phyloP scores from a whole-genome alignment of 2,797 vertebrate species.

The Dendrocincla tyrannina region DNA sequence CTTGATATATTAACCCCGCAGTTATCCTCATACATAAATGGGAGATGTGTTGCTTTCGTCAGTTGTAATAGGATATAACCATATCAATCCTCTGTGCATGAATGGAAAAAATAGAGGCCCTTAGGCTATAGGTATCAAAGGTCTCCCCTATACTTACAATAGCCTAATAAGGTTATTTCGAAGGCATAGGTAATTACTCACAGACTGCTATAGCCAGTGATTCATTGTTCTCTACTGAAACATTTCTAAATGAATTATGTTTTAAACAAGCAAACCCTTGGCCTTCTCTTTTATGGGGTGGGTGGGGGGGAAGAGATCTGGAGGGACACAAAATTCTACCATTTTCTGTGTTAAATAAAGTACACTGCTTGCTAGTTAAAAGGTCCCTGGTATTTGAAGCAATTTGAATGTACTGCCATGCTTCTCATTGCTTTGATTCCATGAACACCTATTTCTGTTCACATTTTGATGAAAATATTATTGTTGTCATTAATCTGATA shows the following conservation, averaged over 20 bases:
- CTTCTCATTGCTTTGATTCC: background rate
- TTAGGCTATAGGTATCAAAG: slow-evolving; percentile 47
- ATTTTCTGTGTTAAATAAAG: slow-evolving; percentile 15
- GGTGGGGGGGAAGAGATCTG: background rate
- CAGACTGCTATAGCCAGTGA: slow-evolving; percentile 7
- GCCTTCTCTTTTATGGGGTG: background rate
- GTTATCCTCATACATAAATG: slow-evolving; percentile 48
- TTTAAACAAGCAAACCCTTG: slow-evolving; percentile 57
- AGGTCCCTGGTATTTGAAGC: background rate
- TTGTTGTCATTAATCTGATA: slow-evolving; percentile 70
- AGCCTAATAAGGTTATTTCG: slow-evolving; percentile 62
- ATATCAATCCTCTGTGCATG: slow-evolving; percentile 46
- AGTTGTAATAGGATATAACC: slow-evolving; percentile 37
- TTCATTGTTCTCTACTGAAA: slow-evolving; percentile 49
- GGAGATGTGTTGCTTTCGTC: slow-evolving; percentile 60
- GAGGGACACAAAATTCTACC: background rate
- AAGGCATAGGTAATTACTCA: slow-evolving; percentile 54
- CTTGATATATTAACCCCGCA: slow-evolving; percentile 51
- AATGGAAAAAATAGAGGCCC: slow-evolving; percentile 49
- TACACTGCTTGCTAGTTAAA: background rate
- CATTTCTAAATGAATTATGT: slow-evolving; percentile 50
- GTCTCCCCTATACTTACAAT: slow-evolving; percentile 52
- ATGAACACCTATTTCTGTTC: slow-evolving; percentile 4
- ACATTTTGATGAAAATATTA: slow-evolving; percentile 59
- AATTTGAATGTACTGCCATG: background rate